Percentiles rank a stretch among this genome's conserved stretches.
Evolutionary conservation across 2,797 vertebrate genomes (phyloP).

Genomic region (Bradypodion pumilum): DNA sequence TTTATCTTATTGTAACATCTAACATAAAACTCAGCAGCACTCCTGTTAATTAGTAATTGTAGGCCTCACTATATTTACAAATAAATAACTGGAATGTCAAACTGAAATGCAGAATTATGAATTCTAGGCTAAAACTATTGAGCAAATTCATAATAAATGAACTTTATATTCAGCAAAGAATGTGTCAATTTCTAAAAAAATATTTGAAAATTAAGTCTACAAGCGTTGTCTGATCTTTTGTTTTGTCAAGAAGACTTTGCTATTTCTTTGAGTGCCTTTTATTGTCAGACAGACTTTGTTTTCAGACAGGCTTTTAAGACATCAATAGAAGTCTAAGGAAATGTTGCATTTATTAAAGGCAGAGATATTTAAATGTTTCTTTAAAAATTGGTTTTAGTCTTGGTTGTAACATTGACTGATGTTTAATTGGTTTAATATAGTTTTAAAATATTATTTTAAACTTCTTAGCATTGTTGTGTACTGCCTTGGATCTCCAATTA

Average conservation of each 20-base stretch:
- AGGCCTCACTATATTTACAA: background rate
- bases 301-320: too few species aligned
- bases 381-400: too few species aligned
- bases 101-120: background rate
- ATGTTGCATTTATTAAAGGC: too few species aligned
- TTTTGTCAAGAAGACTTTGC: background rate
- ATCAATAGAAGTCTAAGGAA: too few species aligned
- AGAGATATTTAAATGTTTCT: too few species aligned
- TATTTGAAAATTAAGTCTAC: background rate
- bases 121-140: background rate
- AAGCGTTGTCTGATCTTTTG: background rate
- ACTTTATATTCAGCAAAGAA: background rate
- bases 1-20: background rate
- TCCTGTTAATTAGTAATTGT: background rate
- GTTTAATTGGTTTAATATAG: too few species aligned
- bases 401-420: too few species aligned
- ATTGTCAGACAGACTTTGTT: too few species aligned
- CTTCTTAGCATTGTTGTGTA: too few species aligned
- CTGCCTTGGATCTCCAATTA: too few species aligned
- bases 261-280: background rate
- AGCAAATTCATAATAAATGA: background rate
- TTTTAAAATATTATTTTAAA: too few species aligned
- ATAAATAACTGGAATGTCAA: background rate
- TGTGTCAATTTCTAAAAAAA: background rate
- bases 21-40: background rate